phyloP scores from a whole-genome alignment of 92 coral and sea anemone genomes.

The Palythoa grandis region DNA sequence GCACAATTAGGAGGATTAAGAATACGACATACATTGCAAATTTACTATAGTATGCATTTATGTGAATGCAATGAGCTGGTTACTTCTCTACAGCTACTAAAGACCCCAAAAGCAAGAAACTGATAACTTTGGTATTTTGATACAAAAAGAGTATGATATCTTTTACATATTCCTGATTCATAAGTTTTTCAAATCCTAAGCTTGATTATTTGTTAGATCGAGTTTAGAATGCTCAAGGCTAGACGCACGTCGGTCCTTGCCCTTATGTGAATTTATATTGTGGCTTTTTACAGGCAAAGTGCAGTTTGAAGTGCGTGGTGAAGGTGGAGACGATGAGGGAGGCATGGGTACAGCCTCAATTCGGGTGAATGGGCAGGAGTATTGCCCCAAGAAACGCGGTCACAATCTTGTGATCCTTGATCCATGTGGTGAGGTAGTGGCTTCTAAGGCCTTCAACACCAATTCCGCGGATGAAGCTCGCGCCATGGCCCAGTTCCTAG shows the following conservation, averaged over 20 bases:
- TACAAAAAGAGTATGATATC: no score
- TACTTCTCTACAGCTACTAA: no score
- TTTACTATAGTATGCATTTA: no score
- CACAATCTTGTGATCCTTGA: conserved; percentile 95
- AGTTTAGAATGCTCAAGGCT: no score
- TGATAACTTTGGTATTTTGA: no score
- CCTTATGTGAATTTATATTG: neutral
- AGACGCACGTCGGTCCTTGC: no score
- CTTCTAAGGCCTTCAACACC: conserved; percentile 87
- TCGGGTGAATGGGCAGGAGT: conserved; percentile 91
- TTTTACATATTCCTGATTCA: no score
- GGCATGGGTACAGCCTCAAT: conserved; percentile 94
- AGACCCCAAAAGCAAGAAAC: neutral
- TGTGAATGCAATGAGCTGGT: no score
- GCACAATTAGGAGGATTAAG: no score
- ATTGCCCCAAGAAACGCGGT: conserved; percentile 91
- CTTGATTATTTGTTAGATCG: no score
- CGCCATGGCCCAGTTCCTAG: conserved; percentile 88
- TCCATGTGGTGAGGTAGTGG: conserved; percentile 90
- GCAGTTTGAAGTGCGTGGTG: conserved; percentile 92
- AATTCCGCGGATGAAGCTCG: conserved; percentile 79
- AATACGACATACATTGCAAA: no score
- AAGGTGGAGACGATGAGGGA: conserved; percentile 98
- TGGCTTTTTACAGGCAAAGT: conserved; percentile 72
- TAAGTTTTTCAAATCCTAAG: no score